Evolutionary conservation across 1,140 invertebrate species (phyloP).

Genomic region (Dryas iulia): DNA sequence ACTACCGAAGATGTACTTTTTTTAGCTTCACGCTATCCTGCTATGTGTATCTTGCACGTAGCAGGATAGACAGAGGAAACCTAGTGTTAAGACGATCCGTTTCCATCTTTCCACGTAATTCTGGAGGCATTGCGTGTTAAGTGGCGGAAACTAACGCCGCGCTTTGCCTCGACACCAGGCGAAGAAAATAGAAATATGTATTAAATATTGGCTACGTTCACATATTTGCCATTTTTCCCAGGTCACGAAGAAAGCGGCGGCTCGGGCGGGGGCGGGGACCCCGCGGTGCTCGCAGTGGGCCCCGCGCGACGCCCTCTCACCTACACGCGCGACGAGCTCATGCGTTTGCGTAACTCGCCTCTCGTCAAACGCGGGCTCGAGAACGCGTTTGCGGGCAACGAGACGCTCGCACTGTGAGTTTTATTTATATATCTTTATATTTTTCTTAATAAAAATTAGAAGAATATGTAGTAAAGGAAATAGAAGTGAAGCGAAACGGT

Average conservation of each 20-base stretch:
- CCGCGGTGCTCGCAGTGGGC: conserved; percentile 67
- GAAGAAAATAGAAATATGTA: no score
- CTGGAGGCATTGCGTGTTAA: no score
- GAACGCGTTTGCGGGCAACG: conserved; percentile 81
- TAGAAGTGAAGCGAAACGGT: not conserved
- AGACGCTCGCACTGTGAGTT: conserved; percentile 70
- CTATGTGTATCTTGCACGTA: no score
- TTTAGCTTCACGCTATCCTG: no score
- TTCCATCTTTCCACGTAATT: no score
- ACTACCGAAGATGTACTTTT: no score
- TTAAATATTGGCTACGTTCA: no score
- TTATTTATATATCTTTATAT: not conserved
- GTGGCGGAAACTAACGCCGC: no score
- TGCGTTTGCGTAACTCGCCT: conserved; percentile 81
- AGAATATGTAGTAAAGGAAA: not conserved
- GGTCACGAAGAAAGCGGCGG: conserved; percentile 59
- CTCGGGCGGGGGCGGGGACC: conserved; percentile 54
- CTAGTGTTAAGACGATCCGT: no score
- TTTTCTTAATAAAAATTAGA: no score
- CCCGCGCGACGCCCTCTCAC: conserved; percentile 57
- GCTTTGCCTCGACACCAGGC: no score
- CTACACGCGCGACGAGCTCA: conserved; percentile 82
- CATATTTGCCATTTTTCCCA: conserved; percentile 26
- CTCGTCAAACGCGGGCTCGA: conserved; percentile 82
- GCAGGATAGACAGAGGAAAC: no score